Percentiles rank a stretch among this genome's conserved stretches.
Evolutionary conservation across 2,888 invertebrate species (phyloP).

Genomic region (Lycophotia porphyrea): DNA sequence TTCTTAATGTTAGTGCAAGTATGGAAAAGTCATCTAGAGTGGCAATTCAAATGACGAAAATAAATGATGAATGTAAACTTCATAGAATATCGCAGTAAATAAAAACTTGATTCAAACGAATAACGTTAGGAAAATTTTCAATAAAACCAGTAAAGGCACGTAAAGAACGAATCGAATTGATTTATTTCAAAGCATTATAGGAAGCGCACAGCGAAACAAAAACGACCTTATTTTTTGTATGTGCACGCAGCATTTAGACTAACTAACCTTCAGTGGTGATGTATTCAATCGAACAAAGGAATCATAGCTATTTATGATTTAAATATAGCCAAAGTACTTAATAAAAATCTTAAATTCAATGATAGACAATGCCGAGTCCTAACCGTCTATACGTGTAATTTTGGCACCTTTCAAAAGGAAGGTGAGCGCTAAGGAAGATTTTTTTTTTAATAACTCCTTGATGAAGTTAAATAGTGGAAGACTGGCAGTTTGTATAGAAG

Average conservation of each 20-base stretch:
- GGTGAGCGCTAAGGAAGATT: background rate
- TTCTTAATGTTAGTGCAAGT: background rate
- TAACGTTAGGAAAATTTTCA: slow-evolving; percentile 3
- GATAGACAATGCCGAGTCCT: background rate
- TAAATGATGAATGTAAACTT: background rate
- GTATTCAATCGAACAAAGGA: slow-evolving; percentile 48
- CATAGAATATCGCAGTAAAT: background rate
- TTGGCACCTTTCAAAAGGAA: no score
- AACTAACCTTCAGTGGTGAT: slow-evolving; percentile 46
- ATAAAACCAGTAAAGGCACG: background rate
- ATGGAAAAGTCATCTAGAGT: background rate
- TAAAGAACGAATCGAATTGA: slow-evolving; percentile 34
- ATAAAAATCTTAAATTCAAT: background rate
- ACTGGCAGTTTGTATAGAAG: background rate
- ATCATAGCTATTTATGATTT: slow-evolving; percentile 3
- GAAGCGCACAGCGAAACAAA: slow-evolving; percentile 54
- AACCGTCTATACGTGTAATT: no score
- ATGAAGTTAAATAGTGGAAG: background rate
- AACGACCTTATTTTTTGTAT: slow-evolving; percentile 62
- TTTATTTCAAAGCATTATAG: slow-evolving; percentile 35
- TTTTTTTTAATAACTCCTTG: background rate
- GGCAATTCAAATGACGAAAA: background rate
- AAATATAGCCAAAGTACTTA: background rate
- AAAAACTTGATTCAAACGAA: background rate
- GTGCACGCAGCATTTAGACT: slow-evolving; percentile 37